These are phyloP conservation scores for Drosophila punjabiensis DNA, from an alignment of 1,140 invertebrate species.

Conservation along the genomic window DNA sequence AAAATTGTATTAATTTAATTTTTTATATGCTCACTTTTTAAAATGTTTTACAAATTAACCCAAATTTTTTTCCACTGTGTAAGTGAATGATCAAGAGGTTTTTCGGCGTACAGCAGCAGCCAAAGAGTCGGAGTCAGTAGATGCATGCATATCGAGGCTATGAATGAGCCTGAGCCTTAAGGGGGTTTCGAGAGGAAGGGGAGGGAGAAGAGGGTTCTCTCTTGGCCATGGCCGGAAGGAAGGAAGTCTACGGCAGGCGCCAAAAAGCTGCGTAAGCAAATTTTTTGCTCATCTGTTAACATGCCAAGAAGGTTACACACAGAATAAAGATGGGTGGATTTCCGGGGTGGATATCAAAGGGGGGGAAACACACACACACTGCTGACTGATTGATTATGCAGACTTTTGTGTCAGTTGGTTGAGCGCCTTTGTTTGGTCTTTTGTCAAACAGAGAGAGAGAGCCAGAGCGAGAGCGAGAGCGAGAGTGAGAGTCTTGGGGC, in stretches of 20 bases:
- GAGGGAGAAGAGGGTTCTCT: neutral
- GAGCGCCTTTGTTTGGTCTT: slow-evolving; percentile 67
- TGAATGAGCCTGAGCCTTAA: neutral
- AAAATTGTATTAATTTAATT: too few species aligned
- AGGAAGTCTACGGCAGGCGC: slow-evolving; percentile 66
- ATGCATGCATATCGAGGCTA: slow-evolving; percentile 9
- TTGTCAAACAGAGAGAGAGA: slow-evolving; percentile 35
- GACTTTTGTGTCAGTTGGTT: slow-evolving; percentile 80
- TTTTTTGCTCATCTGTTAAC: slow-evolving; percentile 48
- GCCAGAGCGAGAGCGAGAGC: neutral
- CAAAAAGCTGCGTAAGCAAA: slow-evolving; percentile 76
- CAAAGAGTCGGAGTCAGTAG: neutral
- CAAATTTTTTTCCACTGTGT: neutral
- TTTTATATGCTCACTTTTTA: too few species aligned
- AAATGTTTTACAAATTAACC: neutral
- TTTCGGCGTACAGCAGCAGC: slow-evolving; percentile 2
- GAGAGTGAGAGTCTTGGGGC: neutral
- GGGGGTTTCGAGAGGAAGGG: too few species aligned
- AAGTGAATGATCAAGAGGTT: slow-evolving; percentile 19
- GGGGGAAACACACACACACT: slow-evolving; percentile 1
- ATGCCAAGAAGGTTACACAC: slow-evolving; percentile 48
- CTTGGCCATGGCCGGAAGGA: slow-evolving; percentile 57
- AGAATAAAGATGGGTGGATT: slow-evolving; percentile 19
- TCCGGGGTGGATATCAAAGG: slow-evolving; percentile 1
- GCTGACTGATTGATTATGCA: slow-evolving; percentile 80